Base-by-base conservation (phyloP, 1,140 invertebrate species). In the Catajapyx aquilonaris region DNA sequence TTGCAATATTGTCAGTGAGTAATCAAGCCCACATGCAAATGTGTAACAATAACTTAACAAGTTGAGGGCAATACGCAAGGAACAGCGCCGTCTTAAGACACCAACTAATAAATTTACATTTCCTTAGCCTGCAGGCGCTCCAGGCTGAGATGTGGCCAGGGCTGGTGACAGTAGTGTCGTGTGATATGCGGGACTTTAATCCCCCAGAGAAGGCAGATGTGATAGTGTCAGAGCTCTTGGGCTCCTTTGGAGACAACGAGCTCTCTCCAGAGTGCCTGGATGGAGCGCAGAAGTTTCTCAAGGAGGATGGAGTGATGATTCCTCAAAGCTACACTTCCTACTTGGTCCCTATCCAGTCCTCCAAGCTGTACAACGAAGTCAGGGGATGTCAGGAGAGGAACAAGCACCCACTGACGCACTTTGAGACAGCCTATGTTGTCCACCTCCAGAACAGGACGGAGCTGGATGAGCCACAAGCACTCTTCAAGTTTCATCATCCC, bases 191-290 rank as follows among this genome's bases (percentile, higher is more conserved):
- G 47, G 65, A 76, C 5, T 86, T 85, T 63, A 56, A 69, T 34
- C 69, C 81, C 1, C 59, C 65, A 10, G 78, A 85, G 48, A 71
- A 78, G 49, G 87, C 90, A 1, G 94, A 99, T 58, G 90, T 99
- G 42, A 59, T 99, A 20, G 80, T 99, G 1, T 96, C 90, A 7
- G 95, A 99, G 63, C 61, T 99, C 13, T 62, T 99, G 5, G 84
- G 95, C 4, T 97, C 93, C 7, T 97, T 98, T 66, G 91, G 90
- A 15, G 93, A 98, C 55, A 99, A 99, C 59, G 95, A 99, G 63
- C 66, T 99, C 1, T 94, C 87, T 1, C 95, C 95, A 1, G 95
- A 99, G 59, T 98, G 94, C 62, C 65, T 99, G 10, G 90, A 98
- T 65, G 90, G 91, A 4, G 88, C 87, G 10, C 74, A 88, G 47